A percentile compares a stretch with the other conserved stretches of the same genome.
Evolutionary conservation across 1,140 invertebrate genomes (phyloP).

Genomic region (Magallana gigas): DNA sequence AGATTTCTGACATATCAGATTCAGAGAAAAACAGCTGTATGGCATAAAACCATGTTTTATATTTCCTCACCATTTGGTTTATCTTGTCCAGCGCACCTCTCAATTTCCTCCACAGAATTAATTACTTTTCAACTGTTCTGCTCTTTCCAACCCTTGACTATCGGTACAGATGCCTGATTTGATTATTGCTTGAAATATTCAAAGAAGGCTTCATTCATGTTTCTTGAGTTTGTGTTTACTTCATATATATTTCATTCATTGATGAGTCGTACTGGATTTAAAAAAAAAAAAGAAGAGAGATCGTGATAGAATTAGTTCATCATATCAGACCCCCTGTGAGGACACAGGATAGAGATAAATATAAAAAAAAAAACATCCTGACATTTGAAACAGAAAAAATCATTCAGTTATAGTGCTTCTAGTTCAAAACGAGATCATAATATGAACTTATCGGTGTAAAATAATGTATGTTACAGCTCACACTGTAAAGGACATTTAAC

Average conservation of each 20-base stretch:
- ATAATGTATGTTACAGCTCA: no score
- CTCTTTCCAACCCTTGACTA: background rate
- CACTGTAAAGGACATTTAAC: no score
- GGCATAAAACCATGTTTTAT: slow-evolving; percentile 24
- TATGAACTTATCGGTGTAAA: no score
- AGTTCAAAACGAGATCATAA: background rate
- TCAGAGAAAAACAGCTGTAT: background rate
- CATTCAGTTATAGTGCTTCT: background rate
- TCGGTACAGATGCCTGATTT: slow-evolving; percentile 22
- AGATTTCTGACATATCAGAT: slow-evolving; percentile 3
- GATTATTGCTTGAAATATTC: background rate
- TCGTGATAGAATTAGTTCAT: background rate
- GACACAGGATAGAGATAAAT: background rate
- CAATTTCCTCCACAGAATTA: background rate
- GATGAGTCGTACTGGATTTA: background rate
- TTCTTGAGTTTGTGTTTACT: slow-evolving; percentile 9
- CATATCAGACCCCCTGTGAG: slow-evolving; percentile 8
- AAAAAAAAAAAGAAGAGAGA: background rate
- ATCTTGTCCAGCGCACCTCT: slow-evolving; percentile 34
- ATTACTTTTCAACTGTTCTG: slow-evolving; percentile 10
- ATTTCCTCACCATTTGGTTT: slow-evolving; percentile 23
- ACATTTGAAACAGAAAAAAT: background rate
- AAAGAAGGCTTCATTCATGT: slow-evolving; percentile 17
- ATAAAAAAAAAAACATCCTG: background rate
- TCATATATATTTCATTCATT: slow-evolving; percentile 9